Conservation (phyloP, 2,888 invertebrate genomes). For the Chesias legatella region DNA sequence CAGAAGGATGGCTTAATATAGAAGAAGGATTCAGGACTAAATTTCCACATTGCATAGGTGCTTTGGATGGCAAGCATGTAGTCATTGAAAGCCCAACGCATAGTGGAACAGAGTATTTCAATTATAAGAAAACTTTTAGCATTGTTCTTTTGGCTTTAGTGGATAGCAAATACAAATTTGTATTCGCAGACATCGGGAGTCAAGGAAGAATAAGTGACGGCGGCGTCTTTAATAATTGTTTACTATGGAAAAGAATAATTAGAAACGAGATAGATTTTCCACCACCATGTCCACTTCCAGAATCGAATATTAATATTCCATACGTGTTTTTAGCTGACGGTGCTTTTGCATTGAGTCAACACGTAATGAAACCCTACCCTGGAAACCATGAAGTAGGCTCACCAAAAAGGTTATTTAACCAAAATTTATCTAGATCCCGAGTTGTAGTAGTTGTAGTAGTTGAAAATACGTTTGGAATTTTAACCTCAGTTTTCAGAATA, state of each 20-base stretch:
- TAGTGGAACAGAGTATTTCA: constrained; percentile 1
- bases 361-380: constrained; percentile 40
- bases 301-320: constrained; percentile 31
- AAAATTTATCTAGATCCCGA: constrained; percentile 28
- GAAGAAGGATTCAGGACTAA: background rate
- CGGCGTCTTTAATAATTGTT: constrained; percentile 23
- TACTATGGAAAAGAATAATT: constrained; percentile 31
- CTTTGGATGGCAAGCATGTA: constrained; percentile 5
- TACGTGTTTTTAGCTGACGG: constrained; percentile 38
- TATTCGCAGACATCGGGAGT: constrained; percentile 31
- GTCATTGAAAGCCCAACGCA: constrained; percentile 4
- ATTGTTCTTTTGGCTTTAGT: constrained; percentile 38
- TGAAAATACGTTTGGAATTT: constrained; percentile 34
- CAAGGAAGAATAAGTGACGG: constrained; percentile 31
- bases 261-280: constrained; percentile 31
- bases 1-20: no score
- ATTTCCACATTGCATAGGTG: constrained; percentile 4
- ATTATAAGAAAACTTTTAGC: constrained; percentile 14
- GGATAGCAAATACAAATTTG: constrained; percentile 37
- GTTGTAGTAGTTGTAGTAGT: no score
- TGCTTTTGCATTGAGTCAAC: constrained; percentile 36
- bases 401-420: constrained; percentile 32
- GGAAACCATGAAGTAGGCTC: constrained; percentile 30
- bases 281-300: constrained; percentile 29
- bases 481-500: constrained; percentile 35